Conservation (phyloP, 2,888 invertebrate genomes). For the Sinelater perroti region DNA sequence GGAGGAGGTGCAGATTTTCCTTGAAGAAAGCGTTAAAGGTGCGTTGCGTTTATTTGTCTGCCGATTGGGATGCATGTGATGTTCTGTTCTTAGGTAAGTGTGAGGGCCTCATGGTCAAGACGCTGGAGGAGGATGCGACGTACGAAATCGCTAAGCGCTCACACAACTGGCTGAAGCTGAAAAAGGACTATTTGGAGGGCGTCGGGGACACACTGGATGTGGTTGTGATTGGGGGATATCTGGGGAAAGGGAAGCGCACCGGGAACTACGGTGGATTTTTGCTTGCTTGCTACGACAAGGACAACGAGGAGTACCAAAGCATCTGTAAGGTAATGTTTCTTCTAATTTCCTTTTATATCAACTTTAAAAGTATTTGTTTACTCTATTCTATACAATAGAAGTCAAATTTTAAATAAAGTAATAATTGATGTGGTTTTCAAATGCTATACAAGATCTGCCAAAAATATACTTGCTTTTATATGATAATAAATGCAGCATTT, state of each 20-base stretch:
- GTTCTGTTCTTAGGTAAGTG: slow-evolving; percentile 76
- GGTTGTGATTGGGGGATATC: slow-evolving; percentile 94
- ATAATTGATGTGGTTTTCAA: too few species aligned
- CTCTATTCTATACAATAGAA: too few species aligned
- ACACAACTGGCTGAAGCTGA: slow-evolving; percentile 93
- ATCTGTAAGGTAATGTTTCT: slow-evolving; percentile 95
- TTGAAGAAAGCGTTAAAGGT: slow-evolving; percentile 94
- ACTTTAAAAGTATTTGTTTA: too few species aligned
- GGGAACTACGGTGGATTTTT: slow-evolving; percentile 96
- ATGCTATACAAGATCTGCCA: too few species aligned
- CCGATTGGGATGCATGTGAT: too few species aligned
- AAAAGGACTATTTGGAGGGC: slow-evolving; percentile 97
- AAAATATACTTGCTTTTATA: too few species aligned
- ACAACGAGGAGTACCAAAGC: slow-evolving; percentile 90
- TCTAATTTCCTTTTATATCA: too few species aligned
- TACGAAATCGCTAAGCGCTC: slow-evolving; percentile 98
- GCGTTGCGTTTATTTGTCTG: too few species aligned
- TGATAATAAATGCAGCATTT: too few species aligned
- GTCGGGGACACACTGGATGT: slow-evolving; percentile 96
- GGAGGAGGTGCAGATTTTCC: slow-evolving; percentile 92
- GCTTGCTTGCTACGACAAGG: slow-evolving; percentile 90
- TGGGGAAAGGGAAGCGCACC: slow-evolving; percentile 91
- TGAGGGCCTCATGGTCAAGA: slow-evolving; percentile 99
- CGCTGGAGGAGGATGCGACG: slow-evolving; percentile 84
- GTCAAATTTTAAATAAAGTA: too few species aligned